A percentile compares a stretch with the other conserved stretches of the same genome.
Evolutionary conservation across 37 sponge, comb jelly and placozoan species (phyloP).

Genomic region (Beroe ovata): DNA sequence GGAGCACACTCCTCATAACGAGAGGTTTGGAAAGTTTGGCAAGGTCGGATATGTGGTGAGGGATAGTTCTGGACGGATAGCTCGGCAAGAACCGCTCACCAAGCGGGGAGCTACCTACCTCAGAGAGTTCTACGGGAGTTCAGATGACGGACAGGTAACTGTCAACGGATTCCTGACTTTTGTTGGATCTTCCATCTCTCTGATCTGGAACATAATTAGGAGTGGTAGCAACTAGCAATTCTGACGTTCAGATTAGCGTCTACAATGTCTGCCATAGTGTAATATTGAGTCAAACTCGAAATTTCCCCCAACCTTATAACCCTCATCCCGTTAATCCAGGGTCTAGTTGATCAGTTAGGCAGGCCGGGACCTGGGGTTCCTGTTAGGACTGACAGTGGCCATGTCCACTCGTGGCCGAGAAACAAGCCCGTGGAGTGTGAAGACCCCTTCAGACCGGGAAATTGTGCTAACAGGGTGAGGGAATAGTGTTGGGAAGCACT

Average conservation of each 20-base stretch:
- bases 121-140: slow-evolving; percentile 4
- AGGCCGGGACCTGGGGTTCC: slow-evolving; percentile 48
- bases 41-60: slow-evolving; percentile 10
- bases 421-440: neutral
- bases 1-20: neutral
- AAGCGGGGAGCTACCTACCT: neutral
- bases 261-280: too few relatives aligned
- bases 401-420: neutral
- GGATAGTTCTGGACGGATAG: slow-evolving; percentile 4
- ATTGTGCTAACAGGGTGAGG: neutral
- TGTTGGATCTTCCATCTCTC: too few relatives aligned
- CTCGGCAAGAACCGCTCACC: neutral
- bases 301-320: too few relatives aligned
- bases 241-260: too few relatives aligned
- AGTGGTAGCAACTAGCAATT: too few relatives aligned
- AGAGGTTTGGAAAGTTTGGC: neutral
- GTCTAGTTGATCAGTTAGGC: slow-evolving; percentile 36
- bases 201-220: too few relatives aligned
- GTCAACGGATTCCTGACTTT: too few relatives aligned
- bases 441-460: slow-evolving; percentile 49
- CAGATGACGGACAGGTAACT: too few relatives aligned
- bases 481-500: too few relatives aligned
- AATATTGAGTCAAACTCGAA: too few relatives aligned
- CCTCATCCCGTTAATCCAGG: too few relatives aligned
- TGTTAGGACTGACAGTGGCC: slow-evolving; percentile 33